These are phyloP conservation scores for Volucella zonaria DNA, from an alignment of 2,888 invertebrate species.

Conservation along the genomic window DNA sequence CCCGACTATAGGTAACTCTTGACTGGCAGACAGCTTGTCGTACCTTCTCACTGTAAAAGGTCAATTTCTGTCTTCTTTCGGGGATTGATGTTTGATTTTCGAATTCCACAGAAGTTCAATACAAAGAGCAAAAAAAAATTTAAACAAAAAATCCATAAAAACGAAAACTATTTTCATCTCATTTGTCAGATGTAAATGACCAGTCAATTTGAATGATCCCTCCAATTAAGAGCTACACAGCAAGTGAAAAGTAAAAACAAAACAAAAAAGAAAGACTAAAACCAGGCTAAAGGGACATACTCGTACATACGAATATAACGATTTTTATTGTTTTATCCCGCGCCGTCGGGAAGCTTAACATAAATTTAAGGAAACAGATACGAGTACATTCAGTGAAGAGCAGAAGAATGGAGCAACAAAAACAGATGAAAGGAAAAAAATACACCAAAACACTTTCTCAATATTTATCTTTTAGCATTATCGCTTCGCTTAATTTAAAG, in stretches of 20 bases:
- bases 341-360: conserved; percentile 11
- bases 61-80: not conserved
- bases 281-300: conserved; percentile 30
- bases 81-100: not conserved
- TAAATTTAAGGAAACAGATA: conserved; percentile 36
- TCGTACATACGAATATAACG: conserved; percentile 9
- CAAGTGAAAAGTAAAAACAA: conserved; percentile 33
- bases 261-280: conserved; percentile 23
- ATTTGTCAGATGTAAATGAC: conserved; percentile 63
- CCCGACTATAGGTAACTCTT: no score
- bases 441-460: conserved; percentile 54
- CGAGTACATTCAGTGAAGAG: not conserved
- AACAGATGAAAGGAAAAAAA: not conserved
- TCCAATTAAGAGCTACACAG: conserved; percentile 59
- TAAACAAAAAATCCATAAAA: no score
- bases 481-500: conserved; percentile 70
- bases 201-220: conserved; percentile 60
- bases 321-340: conserved; percentile 47
- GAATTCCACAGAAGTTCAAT: conserved; percentile 8
- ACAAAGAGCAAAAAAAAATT: conserved; percentile 23
- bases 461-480: conserved; percentile 69
- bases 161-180: conserved; percentile 45
- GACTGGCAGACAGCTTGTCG: no score
- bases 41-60: no score
- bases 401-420: not conserved